A percentile compares a stretch with the other conserved stretches of the same genome.
phyloP scores from a whole-genome alignment of 2,113 vertebrate species.

The Phocoena sinus region DNA sequence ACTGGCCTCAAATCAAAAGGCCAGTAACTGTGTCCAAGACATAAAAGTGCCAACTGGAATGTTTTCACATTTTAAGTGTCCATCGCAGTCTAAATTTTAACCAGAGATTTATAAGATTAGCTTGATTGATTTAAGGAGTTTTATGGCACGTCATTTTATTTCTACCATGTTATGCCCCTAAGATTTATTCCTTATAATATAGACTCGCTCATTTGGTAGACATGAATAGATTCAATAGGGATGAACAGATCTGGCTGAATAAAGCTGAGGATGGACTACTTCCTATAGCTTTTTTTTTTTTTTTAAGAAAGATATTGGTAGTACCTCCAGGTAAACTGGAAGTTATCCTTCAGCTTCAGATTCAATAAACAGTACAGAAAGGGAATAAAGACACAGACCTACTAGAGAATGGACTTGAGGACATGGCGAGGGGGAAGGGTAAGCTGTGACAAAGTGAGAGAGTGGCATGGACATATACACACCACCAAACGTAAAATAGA shows the following conservation, averaged over 20 bases:
- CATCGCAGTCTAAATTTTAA: not conserved
- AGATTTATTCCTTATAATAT: slow-evolving; percentile 1
- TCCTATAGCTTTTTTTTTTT: too few relatives aligned
- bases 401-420: too few relatives aligned
- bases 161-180: not conserved
- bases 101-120: not conserved
- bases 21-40: not conserved
- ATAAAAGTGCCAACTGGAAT: not conserved
- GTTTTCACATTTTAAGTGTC: not conserved
- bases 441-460: too few relatives aligned
- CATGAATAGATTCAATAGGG: not conserved
- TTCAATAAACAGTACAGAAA: not conserved
- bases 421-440: too few relatives aligned
- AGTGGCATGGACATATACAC: too few relatives aligned
- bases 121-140: not conserved
- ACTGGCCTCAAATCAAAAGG: not conserved
- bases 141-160: not conserved
- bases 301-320: too few relatives aligned
- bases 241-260: not conserved
- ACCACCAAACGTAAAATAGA: too few relatives aligned
- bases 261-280: not conserved
- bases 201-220: not conserved
- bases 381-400: too few relatives aligned
- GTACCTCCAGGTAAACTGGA: not conserved
- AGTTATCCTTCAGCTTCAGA: not conserved